Conservation (phyloP, 1,140 invertebrate species). For the Drosophila seguyi region DNA sequence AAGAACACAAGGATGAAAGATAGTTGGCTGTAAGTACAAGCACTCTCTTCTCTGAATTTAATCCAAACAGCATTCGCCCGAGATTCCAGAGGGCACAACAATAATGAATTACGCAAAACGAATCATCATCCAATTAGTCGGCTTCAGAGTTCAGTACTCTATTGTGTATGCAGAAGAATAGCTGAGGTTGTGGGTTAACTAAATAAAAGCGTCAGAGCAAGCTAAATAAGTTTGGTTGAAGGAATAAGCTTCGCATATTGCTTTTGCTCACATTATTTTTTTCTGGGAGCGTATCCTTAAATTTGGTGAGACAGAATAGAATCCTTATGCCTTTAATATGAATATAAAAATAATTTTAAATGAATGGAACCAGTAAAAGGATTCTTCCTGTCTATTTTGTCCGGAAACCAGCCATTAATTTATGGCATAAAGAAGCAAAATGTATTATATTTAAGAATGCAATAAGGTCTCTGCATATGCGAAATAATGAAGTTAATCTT, state of each 20-base stretch:
- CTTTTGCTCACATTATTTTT: not conserved
- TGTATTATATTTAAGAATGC: not conserved
- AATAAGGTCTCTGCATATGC: slow-evolving; percentile 1
- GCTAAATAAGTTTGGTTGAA: not conserved
- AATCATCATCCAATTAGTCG: slow-evolving; percentile 46
- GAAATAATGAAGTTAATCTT: slow-evolving; percentile 7
- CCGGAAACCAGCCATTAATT: slow-evolving; percentile 1
- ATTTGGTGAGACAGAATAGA: not conserved
- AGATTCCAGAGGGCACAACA: not conserved
- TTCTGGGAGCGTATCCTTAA: not conserved
- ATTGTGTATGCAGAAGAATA: slow-evolving; percentile 2
- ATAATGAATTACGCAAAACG: slow-evolving; percentile 34
- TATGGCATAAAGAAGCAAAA: not conserved
- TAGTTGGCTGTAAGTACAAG: slow-evolving; percentile 10
- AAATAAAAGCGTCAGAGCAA: slow-evolving; percentile 14
- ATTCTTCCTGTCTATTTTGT: too few relatives aligned
- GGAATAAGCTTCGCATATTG: not conserved
- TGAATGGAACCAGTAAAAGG: too few relatives aligned
- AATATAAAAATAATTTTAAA: not conserved
- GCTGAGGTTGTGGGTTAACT: not conserved
- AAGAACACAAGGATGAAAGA: slow-evolving; percentile 24
- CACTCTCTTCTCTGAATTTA: slow-evolving; percentile 18
- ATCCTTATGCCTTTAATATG: not conserved
- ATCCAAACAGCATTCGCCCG: slow-evolving; percentile 18
- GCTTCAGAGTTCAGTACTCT: not conserved